Evolutionary conservation across 2,113 vertebrate species (phyloP).

Genomic region (Notechis scutatus): DNA sequence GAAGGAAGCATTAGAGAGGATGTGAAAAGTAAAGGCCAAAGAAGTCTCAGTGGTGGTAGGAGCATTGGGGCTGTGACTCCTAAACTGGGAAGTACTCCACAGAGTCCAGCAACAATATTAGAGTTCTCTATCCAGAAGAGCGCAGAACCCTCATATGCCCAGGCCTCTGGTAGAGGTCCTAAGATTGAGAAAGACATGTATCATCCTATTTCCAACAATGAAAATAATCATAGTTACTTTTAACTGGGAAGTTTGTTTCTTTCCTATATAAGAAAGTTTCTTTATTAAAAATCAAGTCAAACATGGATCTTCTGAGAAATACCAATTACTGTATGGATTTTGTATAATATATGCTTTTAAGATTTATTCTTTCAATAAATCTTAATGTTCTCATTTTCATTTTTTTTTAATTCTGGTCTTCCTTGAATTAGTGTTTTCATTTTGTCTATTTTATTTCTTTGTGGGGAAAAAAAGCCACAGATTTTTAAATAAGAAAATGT

Average conservation of each 20-base stretch:
- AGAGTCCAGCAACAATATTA: background rate
- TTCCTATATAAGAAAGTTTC: background rate
- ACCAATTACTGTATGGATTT: background rate
- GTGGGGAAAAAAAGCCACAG: background rate
- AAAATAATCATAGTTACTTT: background rate
- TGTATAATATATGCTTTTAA: background rate
- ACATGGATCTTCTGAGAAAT: background rate
- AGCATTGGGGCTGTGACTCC: background rate
- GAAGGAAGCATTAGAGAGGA: background rate
- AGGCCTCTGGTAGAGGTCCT: background rate
- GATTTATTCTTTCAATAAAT: background rate
- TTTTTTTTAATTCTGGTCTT: background rate
- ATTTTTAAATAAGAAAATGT: background rate
- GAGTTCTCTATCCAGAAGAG: background rate
- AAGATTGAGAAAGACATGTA: background rate
- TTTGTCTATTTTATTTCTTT: background rate
- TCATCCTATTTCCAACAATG: background rate
- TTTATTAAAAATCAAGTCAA: background rate
- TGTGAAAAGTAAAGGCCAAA: background rate
- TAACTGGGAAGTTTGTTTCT: background rate
- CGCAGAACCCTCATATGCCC: background rate
- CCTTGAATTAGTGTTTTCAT: background rate
- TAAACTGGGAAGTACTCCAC: background rate
- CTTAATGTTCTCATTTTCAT: background rate
- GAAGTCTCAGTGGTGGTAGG: background rate